Evolutionary conservation across 2,113 vertebrate genomes (phyloP), one percentile per base, ranked within the genome.

Genomic region (Puffinus mauretanicus): DNA sequence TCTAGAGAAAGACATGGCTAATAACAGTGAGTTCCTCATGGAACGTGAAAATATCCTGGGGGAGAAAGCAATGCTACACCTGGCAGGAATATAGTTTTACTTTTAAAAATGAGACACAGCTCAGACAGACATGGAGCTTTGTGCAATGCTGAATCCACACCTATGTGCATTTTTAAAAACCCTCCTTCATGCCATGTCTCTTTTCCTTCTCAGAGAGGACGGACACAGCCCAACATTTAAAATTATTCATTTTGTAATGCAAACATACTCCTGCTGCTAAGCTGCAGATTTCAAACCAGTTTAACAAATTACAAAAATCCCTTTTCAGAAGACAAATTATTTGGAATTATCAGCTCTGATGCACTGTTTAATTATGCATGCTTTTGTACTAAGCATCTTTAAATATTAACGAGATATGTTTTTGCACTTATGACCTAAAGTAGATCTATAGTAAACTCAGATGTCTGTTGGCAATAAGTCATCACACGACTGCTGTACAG

Each of bases 331-430:
- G 96, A 97, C 95, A 96, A 96, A 98, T 97, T 96, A 98, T 97
- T 95, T 96, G 81, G 54, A 96, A 96, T 97, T 95, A 98, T 96
- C 94, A 96, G 91, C 71, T 83, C 67, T 72, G 93, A 93, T 94
- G 92, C 95, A 61, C 96, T 97, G 96, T 95, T 98, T 97, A 98
- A 98, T 98, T 98, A 98, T 98, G 97, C 97, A 98, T 97, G 97
- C 71, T 90, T 97, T 97, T 98, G 93, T 95, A 95, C 95, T 97
- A 97, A 97, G 97, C 84, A 88, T 90, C 72, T 97, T 98, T 98
- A 98, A 98, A 98, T 98, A 98, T 98, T 98, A 98, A 98, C 72
- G 14, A 94, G 97, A 96, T 96, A 93, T 72, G 89, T 70, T 97
- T 96, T 90, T 97, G 96, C 97, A 92, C 97, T 97, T 57, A 27